Conservation (phyloP, 2,113 vertebrate genomes). For the Saccopteryx leptura region DNA sequence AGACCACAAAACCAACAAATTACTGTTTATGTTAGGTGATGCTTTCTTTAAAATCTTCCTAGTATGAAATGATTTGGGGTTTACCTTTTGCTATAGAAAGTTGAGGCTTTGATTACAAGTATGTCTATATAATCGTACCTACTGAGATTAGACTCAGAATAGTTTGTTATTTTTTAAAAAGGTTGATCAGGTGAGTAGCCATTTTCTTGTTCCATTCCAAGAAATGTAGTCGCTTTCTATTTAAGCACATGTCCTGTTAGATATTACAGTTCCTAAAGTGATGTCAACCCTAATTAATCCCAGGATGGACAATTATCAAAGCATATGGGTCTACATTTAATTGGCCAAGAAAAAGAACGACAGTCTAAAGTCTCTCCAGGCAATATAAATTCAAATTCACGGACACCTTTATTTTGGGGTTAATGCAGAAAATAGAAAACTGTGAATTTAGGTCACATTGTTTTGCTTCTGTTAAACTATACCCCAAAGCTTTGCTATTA, state of each 20-base stretch:
- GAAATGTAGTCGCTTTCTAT: slow-evolving; percentile 30
- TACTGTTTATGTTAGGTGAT: not conserved
- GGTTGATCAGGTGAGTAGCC: not conserved
- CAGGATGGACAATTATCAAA: not conserved
- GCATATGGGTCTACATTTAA: not conserved
- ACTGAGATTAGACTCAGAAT: slow-evolving; percentile 25
- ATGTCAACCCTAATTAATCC: not conserved
- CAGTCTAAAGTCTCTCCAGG: not conserved
- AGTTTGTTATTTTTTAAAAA: slow-evolving; percentile 50
- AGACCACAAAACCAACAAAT: not conserved
- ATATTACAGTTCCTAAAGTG: slow-evolving; percentile 36
- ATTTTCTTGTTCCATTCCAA: not conserved
- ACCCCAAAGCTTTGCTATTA: slow-evolving; percentile 23
- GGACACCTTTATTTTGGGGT: not conserved
- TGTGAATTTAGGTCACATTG: not conserved
- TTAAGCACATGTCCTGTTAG: not conserved
- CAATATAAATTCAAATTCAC: not conserved
- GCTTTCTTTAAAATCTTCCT: not conserved
- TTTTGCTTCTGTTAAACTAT: slow-evolving; percentile 58
- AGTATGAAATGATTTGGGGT: not conserved
- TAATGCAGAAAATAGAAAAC: not conserved
- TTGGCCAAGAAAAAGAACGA: not conserved
- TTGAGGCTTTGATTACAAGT: not conserved
- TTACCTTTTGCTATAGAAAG: slow-evolving; percentile 29
- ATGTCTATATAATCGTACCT: not conserved